Conservation (phyloP, 2,888 invertebrate genomes). For the Drosophila anomelani region DNA sequence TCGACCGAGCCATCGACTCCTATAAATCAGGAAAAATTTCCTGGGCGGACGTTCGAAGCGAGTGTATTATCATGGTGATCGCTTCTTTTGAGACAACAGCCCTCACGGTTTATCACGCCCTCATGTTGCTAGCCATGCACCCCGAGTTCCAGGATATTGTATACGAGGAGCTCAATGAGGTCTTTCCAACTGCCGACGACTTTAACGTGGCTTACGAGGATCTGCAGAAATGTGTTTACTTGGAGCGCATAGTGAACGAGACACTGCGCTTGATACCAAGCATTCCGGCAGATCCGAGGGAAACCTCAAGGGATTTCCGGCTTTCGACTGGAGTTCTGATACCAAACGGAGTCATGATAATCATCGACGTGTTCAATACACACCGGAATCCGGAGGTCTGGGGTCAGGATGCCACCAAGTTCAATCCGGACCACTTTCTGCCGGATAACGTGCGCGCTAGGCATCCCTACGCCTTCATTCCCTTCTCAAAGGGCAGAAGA, state of each 20-base stretch:
- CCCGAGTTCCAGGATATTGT: slow-evolving; percentile 72
- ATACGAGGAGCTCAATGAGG: slow-evolving; percentile 67
- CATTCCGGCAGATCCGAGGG: slow-evolving; percentile 67
- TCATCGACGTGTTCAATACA: slow-evolving; percentile 73
- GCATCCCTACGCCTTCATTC: slow-evolving; percentile 80
- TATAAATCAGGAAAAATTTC: slow-evolving; percentile 60
- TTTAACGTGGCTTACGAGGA: slow-evolving; percentile 69
- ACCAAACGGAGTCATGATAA: slow-evolving; percentile 71
- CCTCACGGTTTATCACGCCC: slow-evolving; percentile 54
- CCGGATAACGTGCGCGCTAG: slow-evolving; percentile 72
- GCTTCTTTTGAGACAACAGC: slow-evolving; percentile 81
- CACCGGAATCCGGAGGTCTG: slow-evolving; percentile 78
- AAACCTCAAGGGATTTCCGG: slow-evolving; percentile 57
- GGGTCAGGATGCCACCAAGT: slow-evolving; percentile 77
- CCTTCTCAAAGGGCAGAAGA: slow-evolving; percentile 81
- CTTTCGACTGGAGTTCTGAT: slow-evolving; percentile 72
- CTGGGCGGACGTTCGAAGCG: slow-evolving; percentile 66
- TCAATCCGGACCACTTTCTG: slow-evolving; percentile 82
- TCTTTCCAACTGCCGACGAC: slow-evolving; percentile 61
- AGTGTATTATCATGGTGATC: slow-evolving; percentile 69
- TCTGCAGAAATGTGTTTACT: slow-evolving; percentile 70
- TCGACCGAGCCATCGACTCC: slow-evolving; percentile 67
- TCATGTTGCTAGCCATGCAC: slow-evolving; percentile 75
- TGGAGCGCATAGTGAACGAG: slow-evolving; percentile 81
- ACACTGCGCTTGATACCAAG: slow-evolving; percentile 78